Base-by-base conservation (phyloP, 2,888 invertebrate genomes). In the Syrista parreyssii region DNA sequence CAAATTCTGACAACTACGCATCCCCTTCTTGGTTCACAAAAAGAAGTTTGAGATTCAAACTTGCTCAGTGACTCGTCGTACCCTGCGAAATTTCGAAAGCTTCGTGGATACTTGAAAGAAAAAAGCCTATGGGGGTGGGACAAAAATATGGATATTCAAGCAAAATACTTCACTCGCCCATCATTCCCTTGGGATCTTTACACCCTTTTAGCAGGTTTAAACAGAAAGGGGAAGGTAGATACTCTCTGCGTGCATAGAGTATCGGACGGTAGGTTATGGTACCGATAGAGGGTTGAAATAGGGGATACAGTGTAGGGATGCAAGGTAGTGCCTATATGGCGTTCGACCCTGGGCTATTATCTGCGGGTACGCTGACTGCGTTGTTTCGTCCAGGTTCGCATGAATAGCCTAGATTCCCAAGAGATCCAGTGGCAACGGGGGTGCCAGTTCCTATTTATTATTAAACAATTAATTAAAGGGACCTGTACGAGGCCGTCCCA, bases 391-490 rank as follows among this genome's bases (percentile, higher is more conserved):
- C 82, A 84, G 40, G 40, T 78, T 82, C 84, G 84, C 84, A 86
- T 87, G 86, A 86, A 87, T 87, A 83, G 85, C 85, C 83, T 83
- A 87, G 82, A 78, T 81, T 78, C 85, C 76, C 82, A 69, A 75
- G 85, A 84, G 83, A 84, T 74, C 40, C 36, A 71, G 79, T 74
- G 72, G 69, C 55, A 71, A 34, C n/a, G 69, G 6, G 69, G 69
- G 77, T 74, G 76, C 55, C 68, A 31, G 76, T 68, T 30, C 32
- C 12, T 31, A 85, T 86, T 77, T 82, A 86, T 86, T 86, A 86
- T 86, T 86, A 82, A 86, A 84, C 84, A 81, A 86, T 86, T 86
- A 85, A 86, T 86, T 86, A 86, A 84, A 84, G 82, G 79, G 77
- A 78, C 75, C 81, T 68, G 75, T 30, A 23, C 72, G 74, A 12